Base-by-base conservation (phyloP, 2,113 vertebrate genomes). In the Entomyzon cyanotis region DNA sequence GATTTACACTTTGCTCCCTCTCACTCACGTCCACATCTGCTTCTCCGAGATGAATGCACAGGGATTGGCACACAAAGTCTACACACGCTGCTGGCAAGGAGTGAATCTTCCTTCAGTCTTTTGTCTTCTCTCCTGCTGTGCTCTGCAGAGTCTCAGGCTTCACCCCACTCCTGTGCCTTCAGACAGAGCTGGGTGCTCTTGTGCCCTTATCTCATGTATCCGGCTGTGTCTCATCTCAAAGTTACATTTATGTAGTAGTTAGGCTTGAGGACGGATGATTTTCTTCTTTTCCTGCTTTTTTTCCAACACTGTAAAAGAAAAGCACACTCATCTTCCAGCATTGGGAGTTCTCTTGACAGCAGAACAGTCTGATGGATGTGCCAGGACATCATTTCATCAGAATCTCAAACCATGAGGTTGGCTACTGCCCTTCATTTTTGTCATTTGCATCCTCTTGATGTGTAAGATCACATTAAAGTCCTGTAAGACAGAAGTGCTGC, bases 351-450 rank as follows among this genome's bases (percentile, higher is more conserved):
- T 96, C 68, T 65, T 92, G 95, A 96, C 92, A 96, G 92, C 80
- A 75, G 83, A 87, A 60, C 46, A 56, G 78, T 20, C 70, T 97
- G 96, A 97, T 96, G 87, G 95, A 97, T 95, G 95, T 69, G 77
- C 69, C 59, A 83, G 90, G 82, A 93, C 78, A 94, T 92, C 92
- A 27, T 95, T 96, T 93, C 94, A 96, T 96, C 96, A 91, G 77
- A 84, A 87, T 89, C 92, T 96, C 90, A 93, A 96, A 77, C 89
- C 82, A 59, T 31, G 58, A 86, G 73, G 81, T 90, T 95, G 82
- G 77, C 92, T 91, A 53, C 77, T 96, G 96, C 89, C 93, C 91
- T 90, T 96, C 95, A 84, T 87, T 94, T 90, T 63, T 83, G 93
- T 94, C 87, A 67, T 92, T 87, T 84, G 86, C 90, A 93, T 94